Conservation (phyloP, 2,888 invertebrate genomes). For the Oscheius sp. region DNA sequence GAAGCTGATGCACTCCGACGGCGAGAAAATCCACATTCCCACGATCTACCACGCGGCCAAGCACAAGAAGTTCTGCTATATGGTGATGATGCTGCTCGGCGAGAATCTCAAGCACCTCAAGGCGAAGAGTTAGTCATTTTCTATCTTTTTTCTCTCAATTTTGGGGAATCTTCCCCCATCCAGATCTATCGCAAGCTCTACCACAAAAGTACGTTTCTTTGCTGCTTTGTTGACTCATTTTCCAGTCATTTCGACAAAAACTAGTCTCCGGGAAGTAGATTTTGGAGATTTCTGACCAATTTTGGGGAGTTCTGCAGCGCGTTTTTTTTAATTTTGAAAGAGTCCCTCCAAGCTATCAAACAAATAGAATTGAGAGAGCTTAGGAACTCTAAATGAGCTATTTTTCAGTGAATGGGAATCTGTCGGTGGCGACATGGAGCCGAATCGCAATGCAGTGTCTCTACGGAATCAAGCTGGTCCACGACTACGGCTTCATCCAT, state of each 20-base stretch:
- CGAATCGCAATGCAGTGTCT: constrained; percentile 16
- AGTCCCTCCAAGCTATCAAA: too few relatives aligned
- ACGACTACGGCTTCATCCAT: constrained; percentile 54
- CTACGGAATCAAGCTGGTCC: constrained; percentile 43
- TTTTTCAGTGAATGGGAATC: not conserved
- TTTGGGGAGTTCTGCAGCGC: too few relatives aligned
- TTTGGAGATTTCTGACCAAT: too few relatives aligned
- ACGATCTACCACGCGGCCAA: constrained; percentile 52
- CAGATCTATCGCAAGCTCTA: too few relatives aligned
- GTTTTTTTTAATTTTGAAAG: too few relatives aligned
- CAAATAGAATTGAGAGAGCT: too few relatives aligned
- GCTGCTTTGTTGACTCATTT: too few relatives aligned
- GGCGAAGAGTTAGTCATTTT: not conserved
- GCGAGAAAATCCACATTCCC: constrained; percentile 53
- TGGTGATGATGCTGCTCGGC: constrained; percentile 57
- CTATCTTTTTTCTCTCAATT: not conserved
- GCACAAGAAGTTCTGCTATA: constrained; percentile 54
- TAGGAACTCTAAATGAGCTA: too few relatives aligned
- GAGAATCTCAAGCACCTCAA: constrained; percentile 47
- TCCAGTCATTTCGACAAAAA: too few relatives aligned
- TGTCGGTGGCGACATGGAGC: constrained; percentile 4
- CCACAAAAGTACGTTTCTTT: too few relatives aligned
- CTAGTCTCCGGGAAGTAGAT: too few relatives aligned
- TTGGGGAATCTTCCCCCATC: not conserved
- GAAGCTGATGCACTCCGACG: not conserved